These are phyloP conservation scores for Drosophila leonis DNA, from an alignment of 2,888 invertebrate species.

Conservation along the genomic window DNA sequence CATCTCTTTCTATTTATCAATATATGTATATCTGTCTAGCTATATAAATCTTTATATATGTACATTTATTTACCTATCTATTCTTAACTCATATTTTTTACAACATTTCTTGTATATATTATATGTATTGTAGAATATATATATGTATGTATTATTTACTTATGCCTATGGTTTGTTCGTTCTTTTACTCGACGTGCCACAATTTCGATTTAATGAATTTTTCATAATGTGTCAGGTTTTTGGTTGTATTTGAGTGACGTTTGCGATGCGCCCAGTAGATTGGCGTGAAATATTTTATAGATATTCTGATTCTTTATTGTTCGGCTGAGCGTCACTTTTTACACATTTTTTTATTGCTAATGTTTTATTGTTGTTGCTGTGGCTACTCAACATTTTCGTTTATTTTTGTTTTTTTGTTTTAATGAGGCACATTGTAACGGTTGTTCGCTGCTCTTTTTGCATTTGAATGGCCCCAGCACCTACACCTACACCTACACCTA, in stretches of 20 bases:
- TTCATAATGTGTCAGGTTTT: conserved; percentile 27
- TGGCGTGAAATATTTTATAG: conserved; percentile 75
- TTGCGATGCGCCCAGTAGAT: conserved; percentile 60
- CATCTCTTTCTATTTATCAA: background rate
- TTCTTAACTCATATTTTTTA: background rate
- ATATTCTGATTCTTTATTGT: conserved; percentile 61
- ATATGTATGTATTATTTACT: conserved; percentile 17
- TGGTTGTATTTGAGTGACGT: conserved; percentile 39
- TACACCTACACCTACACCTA: conserved; percentile 13
- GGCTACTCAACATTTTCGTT: conserved; percentile 44
- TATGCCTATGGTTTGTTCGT: conserved; percentile 21
- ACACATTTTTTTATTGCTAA: conserved; percentile 63
- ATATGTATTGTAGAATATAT: no score
- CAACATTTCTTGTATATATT: no score
- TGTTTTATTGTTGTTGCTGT: conserved; percentile 50
- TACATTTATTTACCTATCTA: background rate
- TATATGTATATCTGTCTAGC: background rate
- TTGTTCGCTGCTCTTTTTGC: conserved; percentile 76
- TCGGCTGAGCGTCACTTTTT: conserved; percentile 69
- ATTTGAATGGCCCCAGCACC: conserved; percentile 67
- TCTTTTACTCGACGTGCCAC: conserved; percentile 37
- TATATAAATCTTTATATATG: background rate
- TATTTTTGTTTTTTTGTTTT: conserved; percentile 45
- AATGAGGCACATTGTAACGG: conserved; percentile 78
- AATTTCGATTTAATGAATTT: conserved; percentile 56